These are phyloP conservation scores for Microtus richardsoni DNA, from an alignment of 2,113 vertebrate genomes.

Conservation along the genomic window DNA sequence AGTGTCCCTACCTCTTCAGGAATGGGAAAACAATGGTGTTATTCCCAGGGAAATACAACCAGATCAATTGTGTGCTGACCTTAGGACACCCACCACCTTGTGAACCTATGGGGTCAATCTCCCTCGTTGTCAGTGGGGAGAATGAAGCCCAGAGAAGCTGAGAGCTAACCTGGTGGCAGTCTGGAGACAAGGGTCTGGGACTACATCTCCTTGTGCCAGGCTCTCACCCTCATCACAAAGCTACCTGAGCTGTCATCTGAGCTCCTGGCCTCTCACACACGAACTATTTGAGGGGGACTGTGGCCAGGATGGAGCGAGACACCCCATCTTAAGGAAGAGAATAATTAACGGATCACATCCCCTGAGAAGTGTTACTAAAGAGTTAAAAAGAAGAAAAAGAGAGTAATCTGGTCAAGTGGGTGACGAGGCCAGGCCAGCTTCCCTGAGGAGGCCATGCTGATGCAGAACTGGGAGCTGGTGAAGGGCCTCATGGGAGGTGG, in stretches of 20 bases:
- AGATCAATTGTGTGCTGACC: background rate
- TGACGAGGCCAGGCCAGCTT: background rate
- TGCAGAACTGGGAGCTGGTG: background rate
- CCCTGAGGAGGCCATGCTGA: background rate
- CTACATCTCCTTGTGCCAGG: background rate
- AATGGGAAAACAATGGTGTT: background rate
- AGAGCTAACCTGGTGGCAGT: background rate
- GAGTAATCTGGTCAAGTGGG: background rate
- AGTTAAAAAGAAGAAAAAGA: background rate
- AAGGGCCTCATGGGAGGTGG: background rate
- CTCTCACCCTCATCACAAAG: background rate
- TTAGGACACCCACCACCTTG: background rate
- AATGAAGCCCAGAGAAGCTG: slow-evolving; percentile 4
- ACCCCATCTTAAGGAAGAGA: background rate
- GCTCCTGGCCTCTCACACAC: background rate
- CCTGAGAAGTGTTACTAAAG: background rate
- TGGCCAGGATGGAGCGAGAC: background rate
- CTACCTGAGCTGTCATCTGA: background rate
- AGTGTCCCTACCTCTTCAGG: background rate
- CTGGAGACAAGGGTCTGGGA: background rate
- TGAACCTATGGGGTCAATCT: background rate
- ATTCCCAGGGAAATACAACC: background rate
- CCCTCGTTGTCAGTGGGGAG: background rate
- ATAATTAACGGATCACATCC: background rate
- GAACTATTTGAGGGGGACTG: background rate